Percentiles rank a stretch among this genome's conserved stretches.
These are phyloP conservation scores for Eucidaris tribuloides DNA, from an alignment of 35 echinoderm and acorn worm species.

Conservation along the genomic window DNA sequence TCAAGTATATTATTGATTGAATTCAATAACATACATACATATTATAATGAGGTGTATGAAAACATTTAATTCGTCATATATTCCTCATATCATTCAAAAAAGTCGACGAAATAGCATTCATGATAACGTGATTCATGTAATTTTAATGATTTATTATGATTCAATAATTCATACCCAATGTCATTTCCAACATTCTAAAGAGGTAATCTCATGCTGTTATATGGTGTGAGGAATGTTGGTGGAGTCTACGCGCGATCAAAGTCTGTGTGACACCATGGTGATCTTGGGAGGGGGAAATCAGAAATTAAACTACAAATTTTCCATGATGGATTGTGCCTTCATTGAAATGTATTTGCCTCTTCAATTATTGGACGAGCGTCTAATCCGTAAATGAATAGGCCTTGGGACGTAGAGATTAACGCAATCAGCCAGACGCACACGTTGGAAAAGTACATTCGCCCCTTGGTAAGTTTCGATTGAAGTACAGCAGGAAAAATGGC, in stretches of 20 bases:
- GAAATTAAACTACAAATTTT: slow-evolving; percentile 1
- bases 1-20: too few relatives aligned
- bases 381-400: slow-evolving; percentile 17
- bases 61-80: too few relatives aligned
- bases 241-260: slow-evolving; percentile 10
- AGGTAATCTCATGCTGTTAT: too few relatives aligned
- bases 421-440: slow-evolving; percentile 36
- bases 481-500: slow-evolving; percentile 52
- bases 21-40: too few relatives aligned
- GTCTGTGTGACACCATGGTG: slow-evolving; percentile 52
- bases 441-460: neutral
- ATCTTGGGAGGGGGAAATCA: slow-evolving; percentile 43
- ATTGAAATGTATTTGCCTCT: slow-evolving; percentile 14
- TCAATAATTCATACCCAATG: too few relatives aligned
- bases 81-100: too few relatives aligned
- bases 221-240: neutral
- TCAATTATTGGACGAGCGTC: slow-evolving; percentile 2
- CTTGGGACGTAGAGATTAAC: slow-evolving; percentile 3
- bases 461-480: slow-evolving; percentile 25
- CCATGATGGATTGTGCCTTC: slow-evolving; percentile 14
- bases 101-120: too few relatives aligned
- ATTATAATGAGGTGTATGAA: too few relatives aligned
- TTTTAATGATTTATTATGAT: too few relatives aligned
- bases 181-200: too few relatives aligned
- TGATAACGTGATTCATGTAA: too few relatives aligned